Evolutionary conservation across 2,888 invertebrate genomes (phyloP), one percentile per base, ranked within the genome.

Genomic region (Fragum whitleyi): DNA sequence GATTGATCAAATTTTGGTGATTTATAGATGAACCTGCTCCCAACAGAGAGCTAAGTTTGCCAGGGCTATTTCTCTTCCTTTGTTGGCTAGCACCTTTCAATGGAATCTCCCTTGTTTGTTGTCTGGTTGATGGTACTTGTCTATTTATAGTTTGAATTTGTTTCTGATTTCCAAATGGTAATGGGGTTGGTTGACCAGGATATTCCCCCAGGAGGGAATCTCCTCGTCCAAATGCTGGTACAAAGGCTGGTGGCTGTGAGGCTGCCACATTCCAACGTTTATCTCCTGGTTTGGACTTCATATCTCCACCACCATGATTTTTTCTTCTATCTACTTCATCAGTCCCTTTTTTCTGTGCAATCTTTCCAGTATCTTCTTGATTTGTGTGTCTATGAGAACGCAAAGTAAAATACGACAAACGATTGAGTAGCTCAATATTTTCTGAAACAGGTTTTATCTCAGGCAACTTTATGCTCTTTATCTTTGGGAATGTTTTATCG

Each of bases 161-260:
- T 47, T 47, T 47, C 47, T 47, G 47, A 19, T 9, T 14, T 9
- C 47, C 47, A 5, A 47, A 3, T 47, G 47, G 47, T 14, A 47
- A 47, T 47, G 47, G 47, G 3, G n/a, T 16, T 47, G 47, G 47
- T 14, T 19, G n/a, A 47, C 65, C 65, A 1, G 65, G 65, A 21
- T 65, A 65, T 21, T 65, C 65, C 14, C 65, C 65, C 19, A 65
- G 65, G 16, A 65, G 29, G 32, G 65, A 65, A 42, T n/a, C 23
- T 29, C 53, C 29, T 65, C 14, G 19, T 6, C 26, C 26, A 42
- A 39, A n/a, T 23, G 23, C n/a, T n/a, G 9, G n/a, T 14, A 57
- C 11, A 23, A 42, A 19, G 1, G 23, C 16, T 21, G 23, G 16
- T 1, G 19, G 19, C 29, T 65, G 36, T 42, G 14, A n/a, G 6